A percentile compares a stretch with the other conserved stretches of the same genome.
These are phyloP conservation scores for Hyperopisus bebe DNA, from an alignment of 2,113 vertebrate species.

Conservation along the genomic window DNA sequence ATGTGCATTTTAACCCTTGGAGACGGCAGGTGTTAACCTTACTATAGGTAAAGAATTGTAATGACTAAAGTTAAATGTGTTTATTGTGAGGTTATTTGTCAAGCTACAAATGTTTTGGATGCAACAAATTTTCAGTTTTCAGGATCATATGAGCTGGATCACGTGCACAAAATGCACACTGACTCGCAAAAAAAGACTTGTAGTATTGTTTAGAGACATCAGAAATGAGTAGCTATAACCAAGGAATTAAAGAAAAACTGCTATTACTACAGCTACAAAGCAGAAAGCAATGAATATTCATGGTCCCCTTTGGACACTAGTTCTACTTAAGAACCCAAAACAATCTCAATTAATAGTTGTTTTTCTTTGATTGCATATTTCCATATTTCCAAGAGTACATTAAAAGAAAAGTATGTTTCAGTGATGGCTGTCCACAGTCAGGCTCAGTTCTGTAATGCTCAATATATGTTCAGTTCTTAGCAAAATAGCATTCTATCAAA, in stretches of 20 bases:
- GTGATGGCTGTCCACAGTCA: neutral
- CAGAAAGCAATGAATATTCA: neutral
- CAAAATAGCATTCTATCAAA: neutral
- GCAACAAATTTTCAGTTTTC: neutral
- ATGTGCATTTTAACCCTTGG: neutral
- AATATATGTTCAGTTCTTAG: neutral
- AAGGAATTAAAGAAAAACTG: neutral
- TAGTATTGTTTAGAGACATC: neutral
- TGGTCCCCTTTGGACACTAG: neutral
- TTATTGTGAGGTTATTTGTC: neutral
- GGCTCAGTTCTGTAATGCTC: neutral
- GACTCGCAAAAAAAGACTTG: neutral
- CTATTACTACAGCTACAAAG: neutral
- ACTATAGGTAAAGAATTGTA: neutral
- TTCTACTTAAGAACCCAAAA: neutral
- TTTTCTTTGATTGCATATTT: neutral
- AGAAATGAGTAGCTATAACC: neutral
- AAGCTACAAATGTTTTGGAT: neutral
- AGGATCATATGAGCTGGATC: neutral
- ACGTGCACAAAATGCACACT: neutral
- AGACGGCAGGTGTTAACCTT: neutral
- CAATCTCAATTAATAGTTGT: neutral
- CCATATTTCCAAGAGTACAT: neutral
- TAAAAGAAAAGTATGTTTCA: neutral
- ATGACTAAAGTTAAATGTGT: neutral